These are phyloP conservation scores for Pinctada fucata DNA, from an alignment of 2,888 invertebrate species.

Conservation along the genomic window DNA sequence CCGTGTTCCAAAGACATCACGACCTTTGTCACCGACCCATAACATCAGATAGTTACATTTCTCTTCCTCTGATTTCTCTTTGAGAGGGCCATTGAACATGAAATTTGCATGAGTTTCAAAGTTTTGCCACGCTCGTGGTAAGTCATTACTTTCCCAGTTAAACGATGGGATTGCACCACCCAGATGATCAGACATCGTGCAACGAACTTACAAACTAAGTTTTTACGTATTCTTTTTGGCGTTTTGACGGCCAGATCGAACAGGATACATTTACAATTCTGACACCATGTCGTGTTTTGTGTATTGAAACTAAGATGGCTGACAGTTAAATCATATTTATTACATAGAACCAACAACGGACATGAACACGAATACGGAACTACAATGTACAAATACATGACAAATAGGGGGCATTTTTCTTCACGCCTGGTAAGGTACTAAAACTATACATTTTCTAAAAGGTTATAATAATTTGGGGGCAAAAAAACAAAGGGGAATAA, in stretches of 20 bases:
- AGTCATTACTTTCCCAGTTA: neutral
- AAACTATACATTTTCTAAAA: too few species aligned
- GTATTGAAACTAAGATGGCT: too few species aligned
- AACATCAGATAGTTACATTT: slow-evolving; percentile 48
- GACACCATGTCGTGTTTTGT: too few species aligned
- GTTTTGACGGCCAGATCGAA: neutral
- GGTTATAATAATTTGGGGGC: too few species aligned
- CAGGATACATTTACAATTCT: neutral
- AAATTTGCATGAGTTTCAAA: neutral
- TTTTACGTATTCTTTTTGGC: neutral
- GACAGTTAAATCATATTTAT: too few species aligned
- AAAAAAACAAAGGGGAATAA: too few species aligned
- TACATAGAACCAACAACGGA: too few species aligned
- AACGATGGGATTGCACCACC: neutral
- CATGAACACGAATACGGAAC: too few species aligned
- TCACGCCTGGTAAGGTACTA: too few species aligned
- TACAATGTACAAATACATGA: too few species aligned
- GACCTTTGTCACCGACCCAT: too few species aligned
- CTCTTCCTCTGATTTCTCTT: slow-evolving; percentile 30
- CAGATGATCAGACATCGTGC: neutral
- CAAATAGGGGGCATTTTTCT: too few species aligned
- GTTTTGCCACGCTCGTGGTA: neutral
- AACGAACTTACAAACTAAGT: neutral
- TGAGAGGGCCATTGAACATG: slow-evolving; percentile 11
- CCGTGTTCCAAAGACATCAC: neutral